A percentile compares a stretch with the other conserved stretches of the same genome.
Conservation (phyloP, 2,113 vertebrate genomes). For the Rafetus swinhoei region DNA sequence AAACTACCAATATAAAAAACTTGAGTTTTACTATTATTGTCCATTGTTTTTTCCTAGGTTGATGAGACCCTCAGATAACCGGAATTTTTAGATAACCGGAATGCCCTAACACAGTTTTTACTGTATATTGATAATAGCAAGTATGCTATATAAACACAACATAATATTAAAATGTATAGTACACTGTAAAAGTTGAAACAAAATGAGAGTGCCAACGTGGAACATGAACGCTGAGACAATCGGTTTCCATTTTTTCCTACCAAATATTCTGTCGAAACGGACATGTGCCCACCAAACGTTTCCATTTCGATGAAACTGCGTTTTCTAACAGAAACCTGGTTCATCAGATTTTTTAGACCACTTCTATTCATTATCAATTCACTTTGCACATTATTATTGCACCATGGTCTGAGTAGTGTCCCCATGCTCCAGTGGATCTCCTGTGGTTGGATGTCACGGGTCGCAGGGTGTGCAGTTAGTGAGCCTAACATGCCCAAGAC, state of each 20-base stretch:
- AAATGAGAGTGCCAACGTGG: fast-evolving
- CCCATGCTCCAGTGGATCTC: background rate
- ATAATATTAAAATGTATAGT: background rate
- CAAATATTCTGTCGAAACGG: background rate
- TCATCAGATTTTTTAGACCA: background rate
- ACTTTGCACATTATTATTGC: background rate
- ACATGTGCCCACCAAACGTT: background rate
- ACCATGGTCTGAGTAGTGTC: background rate
- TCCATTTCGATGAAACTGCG: background rate
- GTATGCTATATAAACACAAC: background rate
- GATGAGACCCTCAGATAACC: no score
- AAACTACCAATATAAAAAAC: no score
- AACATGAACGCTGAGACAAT: background rate
- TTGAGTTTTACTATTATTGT: no score
- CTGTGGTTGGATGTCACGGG: background rate
- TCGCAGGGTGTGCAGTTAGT: background rate
- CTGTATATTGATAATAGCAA: fast-evolving
- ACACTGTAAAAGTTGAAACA: background rate
- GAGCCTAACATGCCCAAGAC: background rate
- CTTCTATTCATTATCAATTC: background rate
- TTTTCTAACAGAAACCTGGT: background rate
- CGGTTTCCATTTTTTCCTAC: background rate
- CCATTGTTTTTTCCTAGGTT: no score
- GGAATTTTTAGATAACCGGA: no score
- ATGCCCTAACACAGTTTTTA: no score